Evolutionary conservation across 2,113 vertebrate species (phyloP), one percentile per base, ranked within the genome.

Genomic region (Indicator maculatus): DNA sequence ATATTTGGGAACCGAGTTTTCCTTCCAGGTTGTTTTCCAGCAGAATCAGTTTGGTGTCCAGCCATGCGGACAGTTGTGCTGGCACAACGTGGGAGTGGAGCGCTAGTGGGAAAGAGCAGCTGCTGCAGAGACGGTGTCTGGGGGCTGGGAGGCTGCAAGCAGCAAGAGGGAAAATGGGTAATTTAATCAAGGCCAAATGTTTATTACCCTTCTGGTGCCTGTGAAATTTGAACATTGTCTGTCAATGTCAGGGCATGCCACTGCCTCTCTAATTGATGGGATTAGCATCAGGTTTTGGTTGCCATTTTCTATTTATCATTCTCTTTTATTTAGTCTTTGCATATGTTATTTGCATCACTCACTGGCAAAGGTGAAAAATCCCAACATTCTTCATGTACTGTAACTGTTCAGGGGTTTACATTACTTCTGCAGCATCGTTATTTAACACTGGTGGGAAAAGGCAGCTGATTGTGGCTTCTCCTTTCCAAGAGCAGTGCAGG

Each of bases 181-280:
- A 93, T 88, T 96, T 84, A 88, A 86, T 92, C 53, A 82, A 78
- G 65, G 70, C 81, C 38, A 81, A 87, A 75, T 84, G 73, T 86
- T 93, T 89, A 89, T 92, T 95, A 80, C 73, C 52, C 73, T 86
- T 89, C 66, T 84, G 86, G 58, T 93, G 83, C 69, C 73, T 92
- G 19, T 73, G 69, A 83, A 72, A 87, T 81, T 77, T 56, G 56
- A 84, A 95, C 86, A 53, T 66, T 90, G 73, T 85, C 73, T 76
- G 67, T 82, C 89, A 81, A 3, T 69, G 61, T 92, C n/a, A 59
- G 50, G 31, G n/a, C 47, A 56, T 1, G 24, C 60, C 61, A 69
- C 65, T 83, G 41, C 55, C 61, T 82, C 70, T 86, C 30, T 91
- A 60, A 77, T 50, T 47, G 67, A 52, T 80, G 52, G 60, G 44